Evolutionary conservation across 2,888 invertebrate genomes (phyloP), one percentile per base, ranked within the genome.

Genomic region (Euphydryas editha): DNA sequence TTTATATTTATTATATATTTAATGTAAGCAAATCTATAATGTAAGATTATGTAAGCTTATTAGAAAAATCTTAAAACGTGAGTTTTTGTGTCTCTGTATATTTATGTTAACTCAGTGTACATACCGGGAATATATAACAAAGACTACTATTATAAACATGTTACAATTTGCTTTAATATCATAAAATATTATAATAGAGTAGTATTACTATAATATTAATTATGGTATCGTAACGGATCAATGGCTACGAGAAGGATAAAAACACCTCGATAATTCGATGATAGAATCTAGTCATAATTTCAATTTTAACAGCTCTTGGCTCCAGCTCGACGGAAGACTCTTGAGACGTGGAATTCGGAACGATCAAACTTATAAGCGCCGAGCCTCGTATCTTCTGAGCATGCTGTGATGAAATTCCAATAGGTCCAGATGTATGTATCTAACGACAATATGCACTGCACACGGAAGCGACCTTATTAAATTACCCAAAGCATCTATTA

Each of bases 401-500:
- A 59, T 37, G 67, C 65, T 55, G 37, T 65, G 65, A 68, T 71
- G 71, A 73, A 73, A 71, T 73, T 72, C 72, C 71, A 71, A 72
- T 72, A 68, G 69, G 70, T 65, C 54, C 65, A 56, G 67, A 68
- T 66, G 49, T 57, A 49, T 58, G 55, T 63, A 57, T 39, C 65
- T 30, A 47, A 60, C 70, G 72, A 72, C 73, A 69, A 72, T 71
- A 72, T 70, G 60, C 68, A 63, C 56, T 62, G 72, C 72, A 76
- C 81, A 78, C 83, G 89, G 87, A 87, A 86, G 81, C 82, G 75
- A 77, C 79, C 79, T 81, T 83, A 84, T 86, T 86, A 87, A 87
- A 85, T 83, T 84, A 79, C 75, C 83, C 81, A 78, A 77, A 77
- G 72, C 76, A 70, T 62, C 80, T 82, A 92, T 92, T 90, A 90